These are phyloP conservation scores for Drosophila asahinai DNA, from an alignment of 1,140 invertebrate genomes.

Conservation along the genomic window DNA sequence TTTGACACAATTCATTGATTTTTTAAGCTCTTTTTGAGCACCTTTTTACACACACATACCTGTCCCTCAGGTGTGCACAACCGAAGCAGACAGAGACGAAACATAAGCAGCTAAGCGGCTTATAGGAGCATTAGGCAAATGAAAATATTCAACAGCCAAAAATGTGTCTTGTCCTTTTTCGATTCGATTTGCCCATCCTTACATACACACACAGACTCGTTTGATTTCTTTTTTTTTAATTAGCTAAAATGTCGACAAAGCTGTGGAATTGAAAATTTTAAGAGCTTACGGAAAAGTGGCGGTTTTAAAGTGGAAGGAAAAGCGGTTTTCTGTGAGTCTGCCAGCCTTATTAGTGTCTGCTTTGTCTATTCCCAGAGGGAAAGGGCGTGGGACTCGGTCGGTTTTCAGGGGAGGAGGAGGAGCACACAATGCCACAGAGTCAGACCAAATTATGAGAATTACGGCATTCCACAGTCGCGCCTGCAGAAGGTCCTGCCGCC, in stretches of 20 bases:
- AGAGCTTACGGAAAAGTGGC: slow-evolving; percentile 4
- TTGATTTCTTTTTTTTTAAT: slow-evolving; percentile 52
- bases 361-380: slow-evolving; percentile 51
- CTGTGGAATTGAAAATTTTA: slow-evolving; percentile 38
- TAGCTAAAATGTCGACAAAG: slow-evolving; percentile 68
- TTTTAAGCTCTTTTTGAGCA: slow-evolving; percentile 9
- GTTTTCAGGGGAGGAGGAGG: slow-evolving; percentile 13
- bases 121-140: slow-evolving; percentile 75
- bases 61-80: slow-evolving; percentile 14
- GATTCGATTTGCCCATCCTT: slow-evolving; percentile 43
- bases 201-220: slow-evolving; percentile 2
- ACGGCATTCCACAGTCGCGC: slow-evolving; percentile 33
- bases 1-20: slow-evolving; percentile 20
- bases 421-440: slow-evolving; percentile 41
- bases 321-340: slow-evolving; percentile 22
- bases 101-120: slow-evolving; percentile 62
- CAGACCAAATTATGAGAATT: slow-evolving; percentile 63
- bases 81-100: slow-evolving; percentile 12
- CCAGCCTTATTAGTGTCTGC: slow-evolving; percentile 66
- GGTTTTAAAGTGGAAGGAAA: slow-evolving; percentile 14
- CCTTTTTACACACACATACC: slow-evolving; percentile 19
- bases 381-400: slow-evolving; percentile 12
- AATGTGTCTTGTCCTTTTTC: slow-evolving; percentile 37
- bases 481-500: slow-evolving; percentile 12
- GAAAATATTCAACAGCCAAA: slow-evolving; percentile 68